phyloP scores from a whole-genome alignment of 2,888 invertebrate species.

The Listrodromus nycthemerus region DNA sequence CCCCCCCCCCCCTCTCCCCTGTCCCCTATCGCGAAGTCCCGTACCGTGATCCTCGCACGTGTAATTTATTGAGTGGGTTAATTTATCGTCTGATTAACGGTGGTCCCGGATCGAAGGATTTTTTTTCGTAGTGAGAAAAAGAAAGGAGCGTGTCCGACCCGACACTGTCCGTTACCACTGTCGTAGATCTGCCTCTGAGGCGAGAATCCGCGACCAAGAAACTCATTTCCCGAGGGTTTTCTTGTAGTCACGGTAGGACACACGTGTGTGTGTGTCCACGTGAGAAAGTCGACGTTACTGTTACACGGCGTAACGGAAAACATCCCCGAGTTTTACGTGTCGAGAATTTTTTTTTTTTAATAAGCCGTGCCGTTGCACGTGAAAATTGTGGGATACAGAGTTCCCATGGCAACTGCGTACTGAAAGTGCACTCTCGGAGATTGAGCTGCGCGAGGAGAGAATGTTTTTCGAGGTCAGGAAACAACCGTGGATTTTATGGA shows the following conservation, averaged over 20 bases:
- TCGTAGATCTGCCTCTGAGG: neutral
- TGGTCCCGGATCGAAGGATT: conserved; percentile 30
- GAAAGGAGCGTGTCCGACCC: neutral
- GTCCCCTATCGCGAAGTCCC: too few relatives aligned
- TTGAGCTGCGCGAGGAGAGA: conserved; percentile 21
- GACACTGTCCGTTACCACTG: neutral
- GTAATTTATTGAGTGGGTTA: conserved; percentile 60
- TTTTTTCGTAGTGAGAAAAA: conserved; percentile 1
- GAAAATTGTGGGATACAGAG: neutral
- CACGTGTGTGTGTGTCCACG: conserved; percentile 3
- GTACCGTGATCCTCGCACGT: conserved; percentile 46
- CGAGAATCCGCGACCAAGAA: conserved; percentile 5
- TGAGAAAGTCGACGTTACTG: neutral
- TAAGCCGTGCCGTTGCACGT: neutral
- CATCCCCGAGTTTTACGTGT: conserved; percentile 27
- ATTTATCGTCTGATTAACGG: conserved; percentile 66
- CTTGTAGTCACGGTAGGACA: neutral
- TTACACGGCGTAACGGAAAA: neutral
- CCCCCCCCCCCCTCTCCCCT: neutral
- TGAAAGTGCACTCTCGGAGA: conserved; percentile 53
- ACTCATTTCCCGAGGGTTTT: conserved; percentile 55
- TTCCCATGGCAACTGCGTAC: neutral
- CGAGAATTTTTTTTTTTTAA: conserved; percentile 43
- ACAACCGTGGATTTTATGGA: neutral
- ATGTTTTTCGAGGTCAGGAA: neutral